Evolutionary conservation across 2,113 vertebrate genomes (phyloP).

Genomic region (Capreolus pygargus): DNA sequence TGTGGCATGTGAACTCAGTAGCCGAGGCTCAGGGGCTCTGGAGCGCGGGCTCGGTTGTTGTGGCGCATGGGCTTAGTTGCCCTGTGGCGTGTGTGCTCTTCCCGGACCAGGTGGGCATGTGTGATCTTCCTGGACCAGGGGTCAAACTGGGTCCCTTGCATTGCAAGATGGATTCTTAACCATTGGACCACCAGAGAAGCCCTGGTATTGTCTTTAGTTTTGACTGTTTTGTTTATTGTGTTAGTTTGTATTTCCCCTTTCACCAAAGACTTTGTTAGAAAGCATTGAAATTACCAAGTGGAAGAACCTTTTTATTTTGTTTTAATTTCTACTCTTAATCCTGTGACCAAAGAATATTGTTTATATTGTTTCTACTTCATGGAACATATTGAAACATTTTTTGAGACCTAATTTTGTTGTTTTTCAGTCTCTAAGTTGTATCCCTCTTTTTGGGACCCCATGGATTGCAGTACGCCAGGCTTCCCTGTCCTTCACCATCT

Average conservation of each 20-base stretch:
- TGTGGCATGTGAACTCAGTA: background rate
- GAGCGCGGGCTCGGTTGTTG: rapidly evolving
- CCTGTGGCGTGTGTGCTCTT: background rate
- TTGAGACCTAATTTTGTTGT: background rate
- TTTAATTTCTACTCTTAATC: background rate
- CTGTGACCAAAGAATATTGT: background rate
- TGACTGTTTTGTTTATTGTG: background rate
- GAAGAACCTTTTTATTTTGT: background rate
- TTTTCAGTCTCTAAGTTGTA: background rate
- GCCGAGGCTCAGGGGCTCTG: background rate
- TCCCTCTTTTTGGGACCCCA: background rate
- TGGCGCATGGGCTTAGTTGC: background rate
- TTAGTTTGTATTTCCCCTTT: background rate
- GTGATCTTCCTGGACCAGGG: background rate
- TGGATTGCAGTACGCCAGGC: background rate
- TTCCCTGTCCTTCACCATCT: background rate
- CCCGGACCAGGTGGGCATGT: too few relatives aligned
- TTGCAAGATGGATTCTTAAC: background rate
- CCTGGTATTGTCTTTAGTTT: background rate
- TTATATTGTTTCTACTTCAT: background rate
- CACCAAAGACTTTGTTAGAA: background rate
- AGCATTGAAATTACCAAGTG: background rate
- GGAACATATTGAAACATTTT: background rate
- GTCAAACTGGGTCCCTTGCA: background rate
- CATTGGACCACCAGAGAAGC: background rate